Conservation (phyloP, 2,113 vertebrate species). For the Chionomys nivalis region DNA sequence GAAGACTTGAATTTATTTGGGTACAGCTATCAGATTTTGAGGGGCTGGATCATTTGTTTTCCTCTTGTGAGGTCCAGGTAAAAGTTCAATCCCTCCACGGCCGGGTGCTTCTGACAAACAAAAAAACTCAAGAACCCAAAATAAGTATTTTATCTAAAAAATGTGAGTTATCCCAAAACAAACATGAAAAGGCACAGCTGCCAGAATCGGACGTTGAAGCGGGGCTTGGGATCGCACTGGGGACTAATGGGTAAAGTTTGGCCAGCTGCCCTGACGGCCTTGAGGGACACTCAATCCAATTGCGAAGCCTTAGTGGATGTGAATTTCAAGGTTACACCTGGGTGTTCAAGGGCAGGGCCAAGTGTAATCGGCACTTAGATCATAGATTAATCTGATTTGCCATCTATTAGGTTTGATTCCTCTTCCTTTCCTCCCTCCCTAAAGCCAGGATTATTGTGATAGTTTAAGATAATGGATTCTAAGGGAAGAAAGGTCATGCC, state of each 20-base stretch:
- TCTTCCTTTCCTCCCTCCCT: slow-evolving; percentile 95
- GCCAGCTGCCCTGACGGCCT: slow-evolving; percentile 90
- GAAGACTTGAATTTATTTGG: slow-evolving; percentile 84
- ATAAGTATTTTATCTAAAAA: slow-evolving; percentile 88
- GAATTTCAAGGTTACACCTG: slow-evolving; percentile 99
- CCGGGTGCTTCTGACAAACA: slow-evolving; percentile 85
- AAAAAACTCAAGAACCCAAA: slow-evolving; percentile 84
- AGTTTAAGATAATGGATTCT: slow-evolving; percentile 99
- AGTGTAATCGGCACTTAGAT: slow-evolving; percentile 99
- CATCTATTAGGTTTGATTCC: slow-evolving; percentile 99
- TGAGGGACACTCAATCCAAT: slow-evolving; percentile 96
- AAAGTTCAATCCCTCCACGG: slow-evolving; percentile 85
- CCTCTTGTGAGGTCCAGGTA: slow-evolving; percentile 91
- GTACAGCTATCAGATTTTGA: slow-evolving; percentile 82
- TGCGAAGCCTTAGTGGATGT: slow-evolving; percentile 94
- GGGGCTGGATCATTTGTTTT: slow-evolving; percentile 75
- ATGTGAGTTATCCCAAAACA: slow-evolving; percentile 87
- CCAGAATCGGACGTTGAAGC: slow-evolving; percentile 82
- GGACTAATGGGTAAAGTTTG: slow-evolving; percentile 90
- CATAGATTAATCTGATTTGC: slow-evolving; percentile 99
- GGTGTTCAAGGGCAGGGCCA: slow-evolving; percentile 99
- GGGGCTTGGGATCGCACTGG: slow-evolving; percentile 85
- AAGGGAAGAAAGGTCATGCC: slow-evolving; percentile 98
- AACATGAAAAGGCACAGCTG: slow-evolving; percentile 81
- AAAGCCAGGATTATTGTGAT: slow-evolving; percentile 99